These are phyloP conservation scores for Psettodes erumei DNA, from an alignment of 2,113 vertebrate genomes.

Conservation along the genomic window DNA sequence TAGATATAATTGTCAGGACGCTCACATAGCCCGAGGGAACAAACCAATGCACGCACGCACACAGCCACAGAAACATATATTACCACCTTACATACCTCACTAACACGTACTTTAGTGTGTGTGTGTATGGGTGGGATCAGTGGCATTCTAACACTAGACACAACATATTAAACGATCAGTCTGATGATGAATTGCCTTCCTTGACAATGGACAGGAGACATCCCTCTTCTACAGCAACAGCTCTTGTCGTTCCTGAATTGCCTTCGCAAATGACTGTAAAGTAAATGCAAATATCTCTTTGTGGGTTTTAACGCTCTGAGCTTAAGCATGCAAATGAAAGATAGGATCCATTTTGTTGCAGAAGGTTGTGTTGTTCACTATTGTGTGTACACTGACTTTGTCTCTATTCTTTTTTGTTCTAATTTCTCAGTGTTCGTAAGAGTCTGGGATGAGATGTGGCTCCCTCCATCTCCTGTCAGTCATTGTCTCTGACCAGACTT, in stretches of 20 bases:
- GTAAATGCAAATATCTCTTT: conserved; percentile 73
- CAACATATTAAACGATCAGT: conserved; percentile 12
- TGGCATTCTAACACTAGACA: conserved; percentile 15
- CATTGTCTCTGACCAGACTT: conserved; percentile 2
- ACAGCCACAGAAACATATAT: conserved; percentile 13
- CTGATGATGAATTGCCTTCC: conserved; percentile 5
- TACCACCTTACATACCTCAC: conserved; percentile 39
- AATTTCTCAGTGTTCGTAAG: neutral
- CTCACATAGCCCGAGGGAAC: conserved; percentile 29
- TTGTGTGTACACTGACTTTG: conserved; percentile 9
- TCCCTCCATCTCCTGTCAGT: neutral
- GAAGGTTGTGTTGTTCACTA: conserved; percentile 44
- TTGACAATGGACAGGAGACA: conserved; percentile 36
- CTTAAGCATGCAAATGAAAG: conserved; percentile 71
- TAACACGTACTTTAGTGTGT: conserved; percentile 20
- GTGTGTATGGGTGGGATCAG: no score
- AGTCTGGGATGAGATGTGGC: neutral
- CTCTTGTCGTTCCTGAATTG: conserved; percentile 64
- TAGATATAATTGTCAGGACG: conserved; percentile 47
- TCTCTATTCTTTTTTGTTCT: neutral
- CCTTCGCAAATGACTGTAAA: conserved; percentile 72
- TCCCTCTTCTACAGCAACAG: conserved; percentile 26
- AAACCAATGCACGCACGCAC: conserved; percentile 5
- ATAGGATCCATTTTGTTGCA: conserved; percentile 52
- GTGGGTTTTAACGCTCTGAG: conserved; percentile 67